Evolutionary conservation across 2,113 vertebrate species (phyloP).

Genomic region (Proterorhinus semilunaris): DNA sequence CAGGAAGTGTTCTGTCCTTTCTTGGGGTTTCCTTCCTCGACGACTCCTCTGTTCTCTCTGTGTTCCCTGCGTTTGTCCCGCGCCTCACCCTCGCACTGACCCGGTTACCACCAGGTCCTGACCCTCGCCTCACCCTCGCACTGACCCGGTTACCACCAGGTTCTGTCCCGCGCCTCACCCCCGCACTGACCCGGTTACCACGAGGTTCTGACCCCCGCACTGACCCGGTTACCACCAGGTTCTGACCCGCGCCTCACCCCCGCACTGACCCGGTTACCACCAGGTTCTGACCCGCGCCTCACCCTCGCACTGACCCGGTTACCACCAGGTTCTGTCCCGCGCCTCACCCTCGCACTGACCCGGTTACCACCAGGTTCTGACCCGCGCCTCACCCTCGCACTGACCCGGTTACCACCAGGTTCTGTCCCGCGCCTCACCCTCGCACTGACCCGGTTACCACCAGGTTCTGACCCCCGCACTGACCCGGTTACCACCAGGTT

Average conservation of each 20-base stretch:
- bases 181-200: too few relatives aligned
- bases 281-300: constrained; percentile 41
- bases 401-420: too few relatives aligned
- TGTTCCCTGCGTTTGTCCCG: constrained; percentile 35
- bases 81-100: constrained; percentile 50
- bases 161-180: too few relatives aligned
- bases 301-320: too few relatives aligned
- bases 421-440: too few relatives aligned
- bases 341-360: constrained; percentile 50
- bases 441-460: too few relatives aligned
- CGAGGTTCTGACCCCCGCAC: constrained; percentile 50
- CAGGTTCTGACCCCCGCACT: too few relatives aligned
- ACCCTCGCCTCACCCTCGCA: constrained; percentile 58
- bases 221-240: constrained; percentile 31
- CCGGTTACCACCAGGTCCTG: constrained; percentile 26
- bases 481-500: too few relatives aligned
- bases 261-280: too few relatives aligned
- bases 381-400: constrained; percentile 56
- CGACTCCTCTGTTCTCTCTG: constrained; percentile 24
- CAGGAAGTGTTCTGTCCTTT: constrained; percentile 24
- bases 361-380: constrained; percentile 50
- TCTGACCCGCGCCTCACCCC: constrained; percentile 58
- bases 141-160: too few relatives aligned
- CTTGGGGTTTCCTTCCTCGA: constrained; percentile 17
- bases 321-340: too few relatives aligned